Base-by-base conservation (phyloP, 2,797 vertebrate species). In the Hippoglossus hippoglossus region DNA sequence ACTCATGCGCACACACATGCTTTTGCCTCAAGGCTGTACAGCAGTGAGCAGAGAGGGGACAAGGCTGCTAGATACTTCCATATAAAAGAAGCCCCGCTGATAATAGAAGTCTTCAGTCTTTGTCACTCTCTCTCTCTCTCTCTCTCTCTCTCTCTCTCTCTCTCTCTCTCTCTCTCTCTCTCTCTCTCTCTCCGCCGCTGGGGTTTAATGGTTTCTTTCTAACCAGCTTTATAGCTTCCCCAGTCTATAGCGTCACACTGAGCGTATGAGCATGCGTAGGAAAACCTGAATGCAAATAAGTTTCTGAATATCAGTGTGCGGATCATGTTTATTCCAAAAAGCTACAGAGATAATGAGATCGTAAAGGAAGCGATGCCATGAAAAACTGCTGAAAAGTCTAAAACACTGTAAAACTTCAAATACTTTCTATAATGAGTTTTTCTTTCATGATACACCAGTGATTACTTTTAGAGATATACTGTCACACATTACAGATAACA, bases 81-180 rank as follows among this genome's bases (percentile, higher is more conserved):
- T 93, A 91, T 92, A 88, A 88, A 87, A 84, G 63, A 70, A 85
- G 67, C 90, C 87, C 85, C 19, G 59, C 83, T 92, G 91, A 90
- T 93, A 93, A 93, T 93, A 84, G 90, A 91, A 93, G 85, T 93
- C 79, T 85, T 93, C 81, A 60, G 82, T 91, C 86, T 88, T 80
- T 91, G 87, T 89, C 89, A 81, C 70, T 85, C 82, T 80, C 62
- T 66, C 52, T 70, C 55, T 69, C 60, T 24, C 55, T 54, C 65
- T 64, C 61, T 70, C 59, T 58, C 53, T 66, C 62, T 52, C 69
- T 60, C 61, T 31, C 55, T 19, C 51, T 53, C 65, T 65, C 59
- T 68, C 56, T 55, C 50, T 69, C 59, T n/a, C n/a, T n/a, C n/a
- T n/a, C n/a, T 85, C 82, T 81, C 61, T 66, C 52, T 70, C 55